Evolutionary conservation across 2,113 vertebrate genomes (phyloP).

Genomic region (Isichthys henryi): DNA sequence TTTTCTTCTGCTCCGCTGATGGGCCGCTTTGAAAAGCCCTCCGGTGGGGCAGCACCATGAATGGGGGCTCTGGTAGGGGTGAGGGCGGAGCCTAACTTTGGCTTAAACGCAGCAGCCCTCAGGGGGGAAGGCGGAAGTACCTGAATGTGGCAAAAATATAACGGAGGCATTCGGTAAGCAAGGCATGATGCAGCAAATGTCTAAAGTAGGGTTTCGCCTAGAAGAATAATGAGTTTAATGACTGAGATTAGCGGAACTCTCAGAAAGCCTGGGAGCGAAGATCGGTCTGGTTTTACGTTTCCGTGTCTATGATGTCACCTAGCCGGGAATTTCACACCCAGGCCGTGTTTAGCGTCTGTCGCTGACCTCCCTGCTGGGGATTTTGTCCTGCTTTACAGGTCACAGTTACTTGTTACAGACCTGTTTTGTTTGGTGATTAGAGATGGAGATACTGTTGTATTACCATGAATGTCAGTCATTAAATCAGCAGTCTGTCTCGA

Average conservation of each 20-base stretch:
- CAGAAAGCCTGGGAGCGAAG: not conserved
- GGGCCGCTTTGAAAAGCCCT: not conserved
- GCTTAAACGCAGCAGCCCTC: not conserved
- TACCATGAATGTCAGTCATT: not conserved
- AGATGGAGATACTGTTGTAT: not conserved
- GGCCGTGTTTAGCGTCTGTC: not conserved
- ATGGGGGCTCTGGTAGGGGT: not conserved
- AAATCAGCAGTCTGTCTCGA: not conserved
- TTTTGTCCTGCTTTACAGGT: not conserved
- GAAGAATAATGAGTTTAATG: not conserved
- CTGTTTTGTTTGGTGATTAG: not conserved
- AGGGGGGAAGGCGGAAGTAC: conserved; percentile 33
- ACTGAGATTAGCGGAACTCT: not conserved
- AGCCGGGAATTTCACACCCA: not conserved
- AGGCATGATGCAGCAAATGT: not conserved
- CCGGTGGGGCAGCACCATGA: not conserved
- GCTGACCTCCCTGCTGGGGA: not conserved
- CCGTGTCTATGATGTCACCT: not conserved
- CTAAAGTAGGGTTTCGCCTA: not conserved
- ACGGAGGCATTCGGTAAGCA: not conserved
- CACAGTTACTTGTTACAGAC: not conserved
- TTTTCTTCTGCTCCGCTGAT: conserved; percentile 33
- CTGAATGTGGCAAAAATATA: conserved; percentile 28
- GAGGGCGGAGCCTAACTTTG: not conserved
- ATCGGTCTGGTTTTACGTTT: not conserved